Evolutionary conservation across 2,888 invertebrate genomes (phyloP).

Genomic region (Dolichopus griseipennis): DNA sequence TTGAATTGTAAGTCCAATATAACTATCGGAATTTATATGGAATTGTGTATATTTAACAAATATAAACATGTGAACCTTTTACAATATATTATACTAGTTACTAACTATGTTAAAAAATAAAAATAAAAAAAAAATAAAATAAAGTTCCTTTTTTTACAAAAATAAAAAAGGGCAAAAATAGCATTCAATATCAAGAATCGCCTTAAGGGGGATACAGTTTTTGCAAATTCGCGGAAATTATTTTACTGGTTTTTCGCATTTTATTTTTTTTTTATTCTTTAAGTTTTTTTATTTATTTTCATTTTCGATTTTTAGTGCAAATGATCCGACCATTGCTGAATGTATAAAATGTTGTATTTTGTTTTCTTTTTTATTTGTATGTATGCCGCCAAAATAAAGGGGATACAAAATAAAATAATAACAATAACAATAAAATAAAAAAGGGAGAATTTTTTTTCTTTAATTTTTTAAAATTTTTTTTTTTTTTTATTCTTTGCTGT

Average conservation of each 20-base stretch:
- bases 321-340: background rate
- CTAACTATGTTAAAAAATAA: background rate
- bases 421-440: too few species aligned
- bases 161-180: background rate
- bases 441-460: background rate
- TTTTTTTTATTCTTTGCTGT: background rate
- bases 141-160: background rate
- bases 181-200: background rate
- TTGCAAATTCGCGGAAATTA: background rate
- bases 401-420: background rate
- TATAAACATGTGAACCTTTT: background rate
- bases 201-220: constrained; percentile 1
- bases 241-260: constrained; percentile 6
- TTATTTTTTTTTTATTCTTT: background rate
- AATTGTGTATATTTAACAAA: too few species aligned
- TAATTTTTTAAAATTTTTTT: background rate
- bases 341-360: background rate
- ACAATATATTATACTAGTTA: too few species aligned
- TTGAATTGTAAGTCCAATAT: too few species aligned
- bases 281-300: background rate
- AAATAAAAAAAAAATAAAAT: background rate
- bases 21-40: too few species aligned
- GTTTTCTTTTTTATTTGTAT: background rate
- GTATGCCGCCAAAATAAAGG: constrained; percentile 1
- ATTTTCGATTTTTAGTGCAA: background rate